A percentile compares a stretch with the other conserved stretches of the same genome.
Evolutionary conservation across 2,888 invertebrate genomes (phyloP).

Genomic region (Eudemis profundana): DNA sequence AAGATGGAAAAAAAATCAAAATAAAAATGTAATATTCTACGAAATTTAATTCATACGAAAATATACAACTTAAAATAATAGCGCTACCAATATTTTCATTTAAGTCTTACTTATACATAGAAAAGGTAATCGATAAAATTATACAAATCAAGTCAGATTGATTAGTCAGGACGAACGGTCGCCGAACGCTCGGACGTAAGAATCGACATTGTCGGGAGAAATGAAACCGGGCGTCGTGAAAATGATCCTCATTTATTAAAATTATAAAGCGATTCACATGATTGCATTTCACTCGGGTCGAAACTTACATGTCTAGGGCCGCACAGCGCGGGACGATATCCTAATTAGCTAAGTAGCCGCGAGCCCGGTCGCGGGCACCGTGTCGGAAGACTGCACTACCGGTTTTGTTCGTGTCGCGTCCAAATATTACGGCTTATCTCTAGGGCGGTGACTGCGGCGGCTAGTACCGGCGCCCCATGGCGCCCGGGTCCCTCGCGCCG

Average conservation of each 20-base stretch:
- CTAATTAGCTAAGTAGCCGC: slow-evolving; percentile 24
- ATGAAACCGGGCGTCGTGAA: slow-evolving; percentile 30
- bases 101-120: slow-evolving; percentile 26
- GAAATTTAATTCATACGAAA: slow-evolving; percentile 41
- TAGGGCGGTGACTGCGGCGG: slow-evolving; percentile 74
- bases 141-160: slow-evolving; percentile 38
- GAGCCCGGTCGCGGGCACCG: slow-evolving; percentile 26
- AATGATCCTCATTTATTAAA: slow-evolving; percentile 40
- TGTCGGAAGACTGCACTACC: slow-evolving; percentile 31
- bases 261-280: slow-evolving; percentile 38
- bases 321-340: slow-evolving; percentile 28
- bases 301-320: slow-evolving; percentile 41
- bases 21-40: slow-evolving; percentile 33
- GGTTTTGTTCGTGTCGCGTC: slow-evolving; percentile 36
- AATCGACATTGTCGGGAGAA: slow-evolving; percentile 19
- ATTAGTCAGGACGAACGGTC: slow-evolving; percentile 1
- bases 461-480: slow-evolving; percentile 69
- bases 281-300: slow-evolving; percentile 31
- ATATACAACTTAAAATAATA: slow-evolving; percentile 43
- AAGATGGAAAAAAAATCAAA: slow-evolving; percentile 31
- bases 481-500: slow-evolving; percentile 65
- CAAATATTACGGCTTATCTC: slow-evolving; percentile 25
- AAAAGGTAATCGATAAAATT: slow-evolving; percentile 32
- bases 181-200: background rate
- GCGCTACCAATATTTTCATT: slow-evolving; percentile 33